Conservation (phyloP, 2,113 vertebrate species). For the Miniopterus natalensis region DNA sequence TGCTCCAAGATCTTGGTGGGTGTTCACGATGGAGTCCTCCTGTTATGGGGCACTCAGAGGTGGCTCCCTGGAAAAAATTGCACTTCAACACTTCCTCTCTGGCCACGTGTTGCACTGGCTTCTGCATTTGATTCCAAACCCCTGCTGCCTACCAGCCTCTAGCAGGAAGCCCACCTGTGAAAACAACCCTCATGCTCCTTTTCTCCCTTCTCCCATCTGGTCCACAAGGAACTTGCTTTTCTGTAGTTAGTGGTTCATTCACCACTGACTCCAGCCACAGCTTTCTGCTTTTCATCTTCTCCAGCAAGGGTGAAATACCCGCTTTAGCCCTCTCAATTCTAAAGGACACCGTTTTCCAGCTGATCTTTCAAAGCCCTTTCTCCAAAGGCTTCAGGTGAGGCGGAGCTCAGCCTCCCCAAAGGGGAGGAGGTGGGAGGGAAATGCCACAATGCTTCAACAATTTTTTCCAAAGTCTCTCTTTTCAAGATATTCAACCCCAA, state of each 20-base stretch:
- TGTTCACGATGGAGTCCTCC: background rate
- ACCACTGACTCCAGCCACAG: background rate
- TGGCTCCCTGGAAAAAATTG: background rate
- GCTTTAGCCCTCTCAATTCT: background rate
- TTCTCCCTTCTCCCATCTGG: background rate
- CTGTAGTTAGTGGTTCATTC: background rate
- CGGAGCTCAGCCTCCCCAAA: background rate
- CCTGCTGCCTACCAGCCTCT: background rate
- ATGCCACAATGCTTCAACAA: background rate
- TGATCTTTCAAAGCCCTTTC: background rate
- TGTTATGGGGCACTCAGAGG: background rate
- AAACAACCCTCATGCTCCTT: background rate
- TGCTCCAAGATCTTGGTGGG: background rate
- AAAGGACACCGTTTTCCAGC: background rate
- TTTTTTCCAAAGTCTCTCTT: constrained; percentile 3
- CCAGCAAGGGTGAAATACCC: background rate
- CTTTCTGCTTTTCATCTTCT: background rate
- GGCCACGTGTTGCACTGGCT: background rate
- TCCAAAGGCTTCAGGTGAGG: background rate
- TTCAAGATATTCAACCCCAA: background rate
- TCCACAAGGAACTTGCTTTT: background rate
- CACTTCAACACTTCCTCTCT: background rate
- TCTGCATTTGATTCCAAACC: background rate
- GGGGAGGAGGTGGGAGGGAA: background rate
- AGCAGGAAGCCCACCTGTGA: background rate